Percentiles rank a stretch among this genome's conserved stretches.
phyloP scores from a whole-genome alignment of 2,797 vertebrate species.

The Pagetopsis macropterus region DNA sequence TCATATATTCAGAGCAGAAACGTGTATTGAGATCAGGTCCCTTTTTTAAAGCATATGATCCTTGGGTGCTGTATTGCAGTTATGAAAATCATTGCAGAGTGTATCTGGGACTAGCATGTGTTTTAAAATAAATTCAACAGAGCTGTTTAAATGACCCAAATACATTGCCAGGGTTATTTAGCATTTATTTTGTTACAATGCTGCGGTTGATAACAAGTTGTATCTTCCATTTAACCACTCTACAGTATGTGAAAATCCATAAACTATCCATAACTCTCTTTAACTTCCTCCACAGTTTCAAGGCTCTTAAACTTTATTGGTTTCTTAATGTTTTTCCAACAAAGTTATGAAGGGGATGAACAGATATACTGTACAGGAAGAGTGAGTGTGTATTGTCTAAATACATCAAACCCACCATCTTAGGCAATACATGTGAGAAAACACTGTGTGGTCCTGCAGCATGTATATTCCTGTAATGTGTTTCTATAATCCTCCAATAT shows the following conservation, averaged over 20 bases:
- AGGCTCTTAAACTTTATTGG: constrained; percentile 6
- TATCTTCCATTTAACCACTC: background rate
- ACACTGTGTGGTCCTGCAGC: background rate
- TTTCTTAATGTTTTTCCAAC: background rate
- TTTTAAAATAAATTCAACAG: background rate
- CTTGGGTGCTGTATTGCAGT: background rate
- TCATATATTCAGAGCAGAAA: constrained; percentile 1
- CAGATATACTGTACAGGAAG: constrained; percentile 13
- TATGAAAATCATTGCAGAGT: background rate
- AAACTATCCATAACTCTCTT: background rate
- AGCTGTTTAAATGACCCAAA: background rate
- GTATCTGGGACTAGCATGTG: background rate
- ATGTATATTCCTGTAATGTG: constrained; percentile 11
- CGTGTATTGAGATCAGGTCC: background rate
- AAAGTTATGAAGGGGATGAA: constrained; percentile 9
- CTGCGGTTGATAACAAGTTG: background rate
- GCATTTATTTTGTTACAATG: background rate
- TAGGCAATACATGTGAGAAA: constrained; percentile 12
- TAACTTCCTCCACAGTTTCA: background rate
- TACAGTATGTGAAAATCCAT: background rate
- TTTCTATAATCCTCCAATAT: constrained; percentile 1
- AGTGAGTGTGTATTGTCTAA: background rate
- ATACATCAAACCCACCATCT: constrained; percentile 15
- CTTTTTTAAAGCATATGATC: background rate
- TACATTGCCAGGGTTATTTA: background rate